Conservation (phyloP, 2,888 invertebrate species). For the Leistus spinibarbis region DNA sequence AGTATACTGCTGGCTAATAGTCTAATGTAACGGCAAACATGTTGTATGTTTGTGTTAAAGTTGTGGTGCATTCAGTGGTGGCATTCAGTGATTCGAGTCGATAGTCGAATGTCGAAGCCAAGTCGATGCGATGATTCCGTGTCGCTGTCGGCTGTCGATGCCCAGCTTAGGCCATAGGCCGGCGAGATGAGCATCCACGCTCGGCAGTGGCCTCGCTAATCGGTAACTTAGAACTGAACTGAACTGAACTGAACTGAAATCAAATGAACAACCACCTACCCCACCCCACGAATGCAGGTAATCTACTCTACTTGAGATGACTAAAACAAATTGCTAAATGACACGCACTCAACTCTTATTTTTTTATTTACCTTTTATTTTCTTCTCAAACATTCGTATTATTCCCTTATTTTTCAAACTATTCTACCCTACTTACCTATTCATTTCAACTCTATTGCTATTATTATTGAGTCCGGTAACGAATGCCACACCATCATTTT, state of each 20-base stretch:
- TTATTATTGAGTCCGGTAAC: slow-evolving; percentile 19
- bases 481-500: slow-evolving; percentile 29
- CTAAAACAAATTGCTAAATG: slow-evolving; percentile 35
- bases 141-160: slow-evolving; percentile 30
- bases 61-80: slow-evolving; percentile 56
- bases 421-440: neutral
- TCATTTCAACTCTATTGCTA: neutral
- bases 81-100: slow-evolving; percentile 44
- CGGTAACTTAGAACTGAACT: slow-evolving; percentile 6
- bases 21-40: slow-evolving; percentile 40
- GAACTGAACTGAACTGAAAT: neutral
- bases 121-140: slow-evolving; percentile 42
- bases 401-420: slow-evolving; percentile 3
- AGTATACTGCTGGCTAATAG: slow-evolving; percentile 10
- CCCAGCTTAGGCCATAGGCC: slow-evolving; percentile 23
- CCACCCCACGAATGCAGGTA: slow-evolving; percentile 40
- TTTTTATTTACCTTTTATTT: neutral
- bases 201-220: slow-evolving; percentile 40
- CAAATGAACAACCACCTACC: slow-evolving; percentile 31
- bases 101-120: slow-evolving; percentile 43
- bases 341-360: slow-evolving; percentile 30
- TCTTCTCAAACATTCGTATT: slow-evolving; percentile 1
- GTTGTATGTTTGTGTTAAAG: slow-evolving; percentile 51
- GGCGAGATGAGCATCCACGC: slow-evolving; percentile 34
- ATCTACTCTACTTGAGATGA: slow-evolving; percentile 29